Percentiles rank a stretch among this genome's conserved stretches.
phyloP scores from a whole-genome alignment of 2,888 invertebrate species.

The Rhorus exstirpatorius region DNA sequence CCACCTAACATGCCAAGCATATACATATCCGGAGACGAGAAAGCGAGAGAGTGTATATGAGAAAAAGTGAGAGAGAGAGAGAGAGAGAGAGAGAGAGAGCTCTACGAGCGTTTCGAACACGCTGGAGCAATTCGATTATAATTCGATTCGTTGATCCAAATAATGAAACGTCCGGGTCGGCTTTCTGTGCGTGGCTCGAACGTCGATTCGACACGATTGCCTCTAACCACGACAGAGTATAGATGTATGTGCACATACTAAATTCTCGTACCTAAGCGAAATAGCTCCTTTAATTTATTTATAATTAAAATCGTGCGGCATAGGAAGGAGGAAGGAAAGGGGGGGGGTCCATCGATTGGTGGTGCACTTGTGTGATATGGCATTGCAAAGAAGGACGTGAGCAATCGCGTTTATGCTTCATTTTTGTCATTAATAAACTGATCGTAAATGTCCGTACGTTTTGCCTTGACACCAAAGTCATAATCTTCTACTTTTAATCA shows the following conservation, averaged over 20 bases:
- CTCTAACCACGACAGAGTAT: conserved; percentile 28
- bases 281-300: conserved; percentile 66
- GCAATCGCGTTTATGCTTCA: conserved; percentile 13
- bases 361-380: conserved; percentile 27
- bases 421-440: conserved; percentile 38
- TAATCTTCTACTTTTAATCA: neutral
- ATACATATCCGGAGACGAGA: conserved; percentile 16
- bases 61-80: neutral
- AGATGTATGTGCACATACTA: conserved; percentile 13
- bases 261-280: conserved; percentile 36
- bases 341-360: conserved; percentile 37
- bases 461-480: conserved; percentile 48
- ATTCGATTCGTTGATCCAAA: conserved; percentile 75
- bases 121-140: conserved; percentile 70
- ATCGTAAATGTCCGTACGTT: conserved; percentile 24
- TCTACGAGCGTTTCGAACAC: conserved; percentile 28
- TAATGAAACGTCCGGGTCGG: conserved; percentile 71
- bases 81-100: conserved; percentile 10
- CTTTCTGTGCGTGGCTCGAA: conserved; percentile 22
- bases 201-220: conserved; percentile 67
- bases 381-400: conserved; percentile 37
- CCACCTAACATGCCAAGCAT: neutral
- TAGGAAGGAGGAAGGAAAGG: conserved; percentile 1
- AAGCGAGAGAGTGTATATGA: neutral
- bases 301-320: conserved; percentile 62